phyloP scores from a whole-genome alignment of 64 coral and sea anemone genomes.

The Astreopora myriophthalma region DNA sequence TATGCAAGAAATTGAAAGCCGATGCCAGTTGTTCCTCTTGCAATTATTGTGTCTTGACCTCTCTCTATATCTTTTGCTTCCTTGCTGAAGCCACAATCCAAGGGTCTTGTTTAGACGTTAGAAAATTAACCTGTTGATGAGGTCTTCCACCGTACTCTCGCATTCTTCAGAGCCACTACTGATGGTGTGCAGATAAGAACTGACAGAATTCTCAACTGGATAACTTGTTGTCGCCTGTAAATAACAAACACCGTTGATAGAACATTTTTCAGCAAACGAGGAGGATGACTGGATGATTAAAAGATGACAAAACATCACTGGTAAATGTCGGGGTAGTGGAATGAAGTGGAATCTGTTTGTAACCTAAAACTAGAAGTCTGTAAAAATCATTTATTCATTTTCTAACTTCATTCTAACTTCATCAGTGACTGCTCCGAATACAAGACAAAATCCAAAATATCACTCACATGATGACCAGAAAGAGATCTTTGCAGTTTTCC shows the following conservation, averaged over 20 bases:
- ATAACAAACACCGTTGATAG: not conserved
- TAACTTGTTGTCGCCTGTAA: constrained; percentile 76
- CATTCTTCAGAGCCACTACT: not conserved
- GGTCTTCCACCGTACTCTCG: constrained; percentile 25
- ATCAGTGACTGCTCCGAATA: not conserved
- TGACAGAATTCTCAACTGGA: constrained; percentile 77
- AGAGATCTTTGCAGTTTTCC: constrained; percentile 94
- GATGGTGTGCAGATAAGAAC: constrained; percentile 64
- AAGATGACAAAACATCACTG: too few species aligned
- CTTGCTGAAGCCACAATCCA: too few species aligned
- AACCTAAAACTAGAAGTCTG: too few species aligned
- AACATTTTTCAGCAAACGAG: not conserved
- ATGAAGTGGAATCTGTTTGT: too few species aligned
- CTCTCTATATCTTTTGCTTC: too few species aligned
- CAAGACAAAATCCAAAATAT: not conserved
- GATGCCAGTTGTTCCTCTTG: too few species aligned
- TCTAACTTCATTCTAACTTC: not conserved
- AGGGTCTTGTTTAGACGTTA: not conserved
- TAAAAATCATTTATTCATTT: too few species aligned
- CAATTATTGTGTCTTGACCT: too few species aligned
- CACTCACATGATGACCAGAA: constrained; percentile 87
- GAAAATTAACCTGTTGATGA: constrained; percentile 64
- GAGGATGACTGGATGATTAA: too few species aligned
- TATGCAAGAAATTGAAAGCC: too few species aligned
- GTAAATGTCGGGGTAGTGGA: too few species aligned